phyloP scores from a whole-genome alignment of 1,140 invertebrate genomes.

The Cecropterus lyciades region DNA sequence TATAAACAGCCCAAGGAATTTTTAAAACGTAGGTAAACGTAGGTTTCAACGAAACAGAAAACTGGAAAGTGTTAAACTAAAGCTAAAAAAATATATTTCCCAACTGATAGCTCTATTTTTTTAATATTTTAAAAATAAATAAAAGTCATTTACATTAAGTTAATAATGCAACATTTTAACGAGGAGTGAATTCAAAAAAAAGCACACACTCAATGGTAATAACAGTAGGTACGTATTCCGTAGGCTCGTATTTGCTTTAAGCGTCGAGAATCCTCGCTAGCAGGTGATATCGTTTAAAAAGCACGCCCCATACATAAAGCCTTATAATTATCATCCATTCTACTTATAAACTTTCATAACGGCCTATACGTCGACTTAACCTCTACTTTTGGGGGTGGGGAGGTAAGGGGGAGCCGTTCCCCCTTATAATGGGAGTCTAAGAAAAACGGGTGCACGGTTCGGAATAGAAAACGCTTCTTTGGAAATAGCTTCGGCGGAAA shows the following conservation, averaged over 20 bases:
- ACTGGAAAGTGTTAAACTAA: no score
- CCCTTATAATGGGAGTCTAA: slow-evolving; percentile 79
- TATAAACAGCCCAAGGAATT: no score
- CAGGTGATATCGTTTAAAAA: slow-evolving; percentile 71
- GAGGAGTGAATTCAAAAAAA: background rate
- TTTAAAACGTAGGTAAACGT: no score
- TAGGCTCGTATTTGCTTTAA: slow-evolving; percentile 26
- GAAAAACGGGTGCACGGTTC: slow-evolving; percentile 81
- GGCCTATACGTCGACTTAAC: slow-evolving; percentile 83
- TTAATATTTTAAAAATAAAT: no score
- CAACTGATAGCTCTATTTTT: no score
- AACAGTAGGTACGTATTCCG: slow-evolving; percentile 4
- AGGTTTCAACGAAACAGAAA: no score
- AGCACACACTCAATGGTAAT: background rate
- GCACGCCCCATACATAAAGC: slow-evolving; percentile 74
- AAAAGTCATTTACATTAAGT: no score
- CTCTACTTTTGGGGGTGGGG: slow-evolving; percentile 72
- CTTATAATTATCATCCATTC: slow-evolving; percentile 83
- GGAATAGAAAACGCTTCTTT: slow-evolving; percentile 83
- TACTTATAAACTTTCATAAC: slow-evolving; percentile 84
- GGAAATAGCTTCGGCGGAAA: slow-evolving; percentile 83
- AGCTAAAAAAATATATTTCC: no score
- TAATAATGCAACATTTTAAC: background rate
- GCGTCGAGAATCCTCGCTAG: slow-evolving; percentile 54
- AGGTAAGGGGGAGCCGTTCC: slow-evolving; percentile 51